Evolutionary conservation across 92 coral and sea anemone species (phyloP), one percentile per base, ranked within the genome.

Genomic region (Palythoa grandiflora): DNA sequence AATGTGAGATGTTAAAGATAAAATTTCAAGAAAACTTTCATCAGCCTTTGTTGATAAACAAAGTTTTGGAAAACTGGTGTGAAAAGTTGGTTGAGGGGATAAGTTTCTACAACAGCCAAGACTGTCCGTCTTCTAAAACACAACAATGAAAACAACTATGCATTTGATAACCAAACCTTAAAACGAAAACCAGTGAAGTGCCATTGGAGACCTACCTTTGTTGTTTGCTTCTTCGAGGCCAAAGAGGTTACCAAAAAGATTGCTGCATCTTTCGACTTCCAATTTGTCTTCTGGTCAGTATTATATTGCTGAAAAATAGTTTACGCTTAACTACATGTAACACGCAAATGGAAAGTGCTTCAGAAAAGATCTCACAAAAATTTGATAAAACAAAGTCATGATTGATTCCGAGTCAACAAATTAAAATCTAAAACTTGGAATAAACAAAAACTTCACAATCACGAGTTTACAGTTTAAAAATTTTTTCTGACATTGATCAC

Each of bases 211-310:
- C 50, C 50, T 44, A 97, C 99, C 98, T 95, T 97, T 65, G 99
- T 93, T 72, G 99, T 97, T 89, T 97, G 99, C 84, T 93, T 95
- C 85, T 97, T 97, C 10, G 94, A 92, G 40, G 99, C 99, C 78
- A 97, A 89, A 53, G 99, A 97, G 20, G 99, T 97, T 5, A 97
- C 99, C 80, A 97, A 88, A 77, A 92, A 97, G 66, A 97, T 93
- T 9, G 99, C 98, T 57, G 98, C 96, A 89, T 97, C 99, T 87
- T 97, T 97, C 81, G 96, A 88, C 88, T 91, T 97, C 99, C 99
- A 97, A 91, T 92, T 92, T 73, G 90, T 81, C 73, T 93, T 91
- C 35, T 89, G 87, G 38, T 93, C 88, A 66, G 92, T 38, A 57
- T 92, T 90, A 85, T 96, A 96, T 92, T 89, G 96, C 99, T 96